Evolutionary conservation across 2,888 invertebrate species (phyloP).

Genomic region (Esperia sulphurella): DNA sequence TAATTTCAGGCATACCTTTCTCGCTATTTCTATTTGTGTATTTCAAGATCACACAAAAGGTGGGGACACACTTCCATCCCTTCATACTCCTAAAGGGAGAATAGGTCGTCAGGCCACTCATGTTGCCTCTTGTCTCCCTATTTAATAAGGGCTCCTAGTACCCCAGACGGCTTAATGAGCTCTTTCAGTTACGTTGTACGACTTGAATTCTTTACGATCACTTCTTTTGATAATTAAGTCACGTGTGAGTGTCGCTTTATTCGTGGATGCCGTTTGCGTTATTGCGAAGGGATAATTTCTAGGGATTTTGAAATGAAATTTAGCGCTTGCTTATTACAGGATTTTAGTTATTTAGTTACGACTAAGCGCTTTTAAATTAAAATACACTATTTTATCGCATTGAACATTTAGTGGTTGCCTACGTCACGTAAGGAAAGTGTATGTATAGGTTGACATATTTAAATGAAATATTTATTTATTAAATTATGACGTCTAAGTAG

Average conservation of each 20-base stretch:
- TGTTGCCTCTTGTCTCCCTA: conserved; percentile 37
- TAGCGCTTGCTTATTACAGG: too few relatives aligned
- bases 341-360: too few relatives aligned
- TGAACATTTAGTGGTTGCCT: too few relatives aligned
- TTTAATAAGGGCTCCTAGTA: conserved; percentile 54
- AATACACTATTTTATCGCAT: too few relatives aligned
- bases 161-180: conserved; percentile 60
- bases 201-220: conserved; percentile 5
- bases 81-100: conserved; percentile 20
- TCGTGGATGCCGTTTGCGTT: not conserved
- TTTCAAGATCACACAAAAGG: conserved; percentile 6
- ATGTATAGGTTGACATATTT: too few relatives aligned
- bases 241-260: conserved; percentile 1
- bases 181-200: conserved; percentile 15
- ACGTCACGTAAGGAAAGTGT: too few relatives aligned
- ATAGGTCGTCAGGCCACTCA: conserved; percentile 34
- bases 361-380: too few relatives aligned
- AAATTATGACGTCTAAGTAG: too few relatives aligned
- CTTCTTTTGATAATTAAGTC: conserved; percentile 8
- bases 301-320: too few relatives aligned
- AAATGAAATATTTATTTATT: too few relatives aligned
- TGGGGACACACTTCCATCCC: conserved; percentile 18
- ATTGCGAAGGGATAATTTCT: too few relatives aligned
- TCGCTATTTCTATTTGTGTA: not conserved
- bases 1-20: not conserved